Conservation (phyloP, 2,888 invertebrate genomes). For the Aspidiotus destructor region DNA sequence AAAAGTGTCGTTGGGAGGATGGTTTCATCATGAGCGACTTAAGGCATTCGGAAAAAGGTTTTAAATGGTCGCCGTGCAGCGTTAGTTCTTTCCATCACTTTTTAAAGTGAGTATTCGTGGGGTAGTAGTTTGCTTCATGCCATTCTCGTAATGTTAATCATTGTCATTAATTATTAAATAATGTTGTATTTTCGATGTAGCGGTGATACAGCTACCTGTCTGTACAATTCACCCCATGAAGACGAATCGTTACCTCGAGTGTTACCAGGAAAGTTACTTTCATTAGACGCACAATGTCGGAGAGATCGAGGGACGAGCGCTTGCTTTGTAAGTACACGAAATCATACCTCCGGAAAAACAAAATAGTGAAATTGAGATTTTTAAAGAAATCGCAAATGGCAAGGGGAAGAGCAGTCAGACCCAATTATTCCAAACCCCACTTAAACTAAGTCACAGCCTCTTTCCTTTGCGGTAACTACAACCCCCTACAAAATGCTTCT, state of each 20-base stretch:
- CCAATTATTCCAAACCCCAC: no score
- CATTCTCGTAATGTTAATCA: no score
- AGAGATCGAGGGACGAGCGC: constrained; percentile 84
- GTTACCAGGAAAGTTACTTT: constrained; percentile 76
- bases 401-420: no score
- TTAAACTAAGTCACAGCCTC: no score
- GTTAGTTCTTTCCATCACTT: constrained; percentile 91
- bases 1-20: constrained; percentile 91
- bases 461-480: no score
- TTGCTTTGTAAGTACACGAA: constrained; percentile 53
- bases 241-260: constrained; percentile 82
- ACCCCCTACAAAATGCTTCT: no score
- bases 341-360: no score
- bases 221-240: constrained; percentile 87
- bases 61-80: constrained; percentile 88
- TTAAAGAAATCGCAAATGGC: no score
- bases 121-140: no score
- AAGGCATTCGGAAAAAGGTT: constrained; percentile 86
- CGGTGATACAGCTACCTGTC: constrained; percentile 86
- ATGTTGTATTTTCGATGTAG: constrained; percentile 46
- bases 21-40: constrained; percentile 94
- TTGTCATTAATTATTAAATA: background rate
- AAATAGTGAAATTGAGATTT: background rate
- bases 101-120: constrained; percentile 61
- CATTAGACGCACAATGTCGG: constrained; percentile 84